phyloP scores from a whole-genome alignment of 2,113 vertebrate species.

The Amphiprion ocellaris region DNA sequence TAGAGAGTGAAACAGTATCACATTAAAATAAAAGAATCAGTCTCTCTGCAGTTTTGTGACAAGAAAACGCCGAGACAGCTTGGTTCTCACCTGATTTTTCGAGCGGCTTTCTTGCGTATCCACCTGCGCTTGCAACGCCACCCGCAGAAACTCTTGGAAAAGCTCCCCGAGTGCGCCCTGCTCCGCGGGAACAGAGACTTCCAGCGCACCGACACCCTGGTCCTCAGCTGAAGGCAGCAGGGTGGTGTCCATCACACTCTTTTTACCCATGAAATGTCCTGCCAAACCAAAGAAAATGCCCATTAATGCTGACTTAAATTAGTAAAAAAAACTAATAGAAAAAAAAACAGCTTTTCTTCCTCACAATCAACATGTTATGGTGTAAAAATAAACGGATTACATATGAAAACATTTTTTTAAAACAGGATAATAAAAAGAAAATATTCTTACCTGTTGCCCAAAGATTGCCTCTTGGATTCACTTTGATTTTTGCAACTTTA shows the following conservation, averaged over 20 bases:
- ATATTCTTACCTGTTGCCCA: constrained; percentile 92
- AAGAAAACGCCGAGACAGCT: not conserved
- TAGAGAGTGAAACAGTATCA: not conserved
- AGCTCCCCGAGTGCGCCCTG: constrained; percentile 79
- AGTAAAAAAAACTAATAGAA: not conserved
- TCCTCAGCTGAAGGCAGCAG: constrained; percentile 67
- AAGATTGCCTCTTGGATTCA: constrained; percentile 92
- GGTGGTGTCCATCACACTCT: constrained; percentile 85
- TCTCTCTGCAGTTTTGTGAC: not conserved
- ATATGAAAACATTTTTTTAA: not conserved
- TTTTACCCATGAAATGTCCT: constrained; percentile 99
- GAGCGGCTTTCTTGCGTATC: constrained; percentile 75
- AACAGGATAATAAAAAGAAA: not conserved
- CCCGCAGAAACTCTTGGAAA: constrained; percentile 86
- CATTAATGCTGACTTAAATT: not conserved
- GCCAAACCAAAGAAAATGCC: not conserved
- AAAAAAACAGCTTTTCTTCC: not conserved
- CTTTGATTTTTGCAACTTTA: constrained; percentile 89
- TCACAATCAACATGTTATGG: not conserved
- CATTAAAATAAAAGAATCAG: not conserved
- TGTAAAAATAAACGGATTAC: not conserved
- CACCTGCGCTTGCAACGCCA: constrained; percentile 83
- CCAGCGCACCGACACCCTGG: constrained; percentile 50
- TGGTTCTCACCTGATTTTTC: constrained; percentile 82
- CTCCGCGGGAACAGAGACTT: constrained; percentile 65